Conservation (phyloP, 1,140 invertebrate genomes). For the Monomorium pharaonis region DNA sequence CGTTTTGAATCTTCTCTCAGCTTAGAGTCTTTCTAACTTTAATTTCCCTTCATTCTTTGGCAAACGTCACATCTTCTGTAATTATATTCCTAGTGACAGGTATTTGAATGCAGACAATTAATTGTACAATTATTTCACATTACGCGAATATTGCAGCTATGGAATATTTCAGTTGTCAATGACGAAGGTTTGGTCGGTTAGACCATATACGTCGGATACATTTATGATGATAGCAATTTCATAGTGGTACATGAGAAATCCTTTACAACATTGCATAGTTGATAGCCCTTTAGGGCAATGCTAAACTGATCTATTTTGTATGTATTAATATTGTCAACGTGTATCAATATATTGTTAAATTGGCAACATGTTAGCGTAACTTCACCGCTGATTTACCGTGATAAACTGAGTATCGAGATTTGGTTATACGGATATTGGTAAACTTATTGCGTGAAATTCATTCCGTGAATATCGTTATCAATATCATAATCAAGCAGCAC, state of each 20-base stretch:
- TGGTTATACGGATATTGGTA: constrained; percentile 8
- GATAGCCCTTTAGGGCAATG: not conserved
- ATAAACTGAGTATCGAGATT: constrained; percentile 38
- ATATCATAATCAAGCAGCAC: not conserved
- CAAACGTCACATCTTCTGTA: not conserved
- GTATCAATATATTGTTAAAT: constrained; percentile 47
- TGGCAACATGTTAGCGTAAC: constrained; percentile 4
- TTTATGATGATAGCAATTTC: constrained; percentile 6
- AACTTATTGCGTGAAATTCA: not conserved
- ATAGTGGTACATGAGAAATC: constrained; percentile 30
- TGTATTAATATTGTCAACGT: constrained; percentile 35
- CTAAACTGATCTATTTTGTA: constrained; percentile 12
- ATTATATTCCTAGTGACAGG: not conserved
- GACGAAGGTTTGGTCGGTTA: not conserved
- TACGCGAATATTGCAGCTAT: not conserved
- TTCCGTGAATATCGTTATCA: not conserved
- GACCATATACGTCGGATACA: not conserved
- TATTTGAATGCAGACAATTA: constrained; percentile 15
- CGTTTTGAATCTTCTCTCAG: constrained; percentile 19
- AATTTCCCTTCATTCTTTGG: not conserved
- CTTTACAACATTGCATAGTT: not conserved
- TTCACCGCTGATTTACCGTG: constrained; percentile 8
- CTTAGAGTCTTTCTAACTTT: constrained; percentile 19
- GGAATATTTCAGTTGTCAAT: constrained; percentile 4
- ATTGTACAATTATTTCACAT: constrained; percentile 6